Conservation (phyloP, 2,113 vertebrate genomes). For the Centropristis striata region DNA sequence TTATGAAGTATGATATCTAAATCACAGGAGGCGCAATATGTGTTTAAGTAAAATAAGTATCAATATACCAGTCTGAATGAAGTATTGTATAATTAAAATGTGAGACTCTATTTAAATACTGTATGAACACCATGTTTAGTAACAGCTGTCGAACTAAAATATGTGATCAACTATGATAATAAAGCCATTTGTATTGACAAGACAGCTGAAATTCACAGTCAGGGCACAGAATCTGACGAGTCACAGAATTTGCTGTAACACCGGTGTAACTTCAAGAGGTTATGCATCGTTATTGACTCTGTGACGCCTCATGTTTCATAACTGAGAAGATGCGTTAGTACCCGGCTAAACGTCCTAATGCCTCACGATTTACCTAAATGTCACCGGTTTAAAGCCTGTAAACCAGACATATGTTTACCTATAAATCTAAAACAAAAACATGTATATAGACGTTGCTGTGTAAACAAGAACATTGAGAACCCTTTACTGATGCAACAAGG, state of each 20-base stretch:
- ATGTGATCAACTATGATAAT: not conserved
- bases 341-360: not conserved
- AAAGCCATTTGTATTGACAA: not conserved
- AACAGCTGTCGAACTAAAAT: not conserved
- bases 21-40: too few relatives aligned
- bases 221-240: not conserved
- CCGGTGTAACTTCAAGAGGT: not conserved
- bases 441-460: not conserved
- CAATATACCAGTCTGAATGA: too few relatives aligned
- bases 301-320: not conserved
- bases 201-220: too few relatives aligned
- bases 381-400: not conserved
- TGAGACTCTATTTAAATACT: too few relatives aligned
- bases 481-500: conserved; percentile 47
- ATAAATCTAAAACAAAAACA: not conserved
- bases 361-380: not conserved
- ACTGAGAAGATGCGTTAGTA: not conserved
- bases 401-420: not conserved
- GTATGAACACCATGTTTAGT: too few relatives aligned
- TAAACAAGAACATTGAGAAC: not conserved
- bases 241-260: not conserved
- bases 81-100: too few relatives aligned
- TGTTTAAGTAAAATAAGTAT: too few relatives aligned
- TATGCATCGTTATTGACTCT: not conserved
- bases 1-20: too few relatives aligned